Evolutionary conservation across 2,797 vertebrate species (phyloP).

Genomic region (Phoebastria nigripes): DNA sequence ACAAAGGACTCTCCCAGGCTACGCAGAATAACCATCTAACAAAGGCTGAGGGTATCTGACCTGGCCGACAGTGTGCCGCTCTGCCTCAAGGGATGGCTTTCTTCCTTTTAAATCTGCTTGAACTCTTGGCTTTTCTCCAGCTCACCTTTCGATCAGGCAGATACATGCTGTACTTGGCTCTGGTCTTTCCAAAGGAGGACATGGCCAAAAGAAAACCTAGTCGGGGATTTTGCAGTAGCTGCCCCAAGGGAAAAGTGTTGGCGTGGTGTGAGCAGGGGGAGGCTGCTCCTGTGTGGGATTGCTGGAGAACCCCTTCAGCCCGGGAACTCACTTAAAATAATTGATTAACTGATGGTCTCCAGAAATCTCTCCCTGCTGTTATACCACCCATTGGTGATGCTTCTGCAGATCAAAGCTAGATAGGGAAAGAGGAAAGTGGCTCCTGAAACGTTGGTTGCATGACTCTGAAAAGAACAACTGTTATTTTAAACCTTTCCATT

Average conservation of each 20-base stretch:
- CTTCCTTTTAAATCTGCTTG: not conserved
- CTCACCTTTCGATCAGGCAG: not conserved
- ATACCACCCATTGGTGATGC: accelerated
- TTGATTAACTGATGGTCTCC: not conserved
- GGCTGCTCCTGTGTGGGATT: not conserved
- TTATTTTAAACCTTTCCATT: conserved; percentile 2
- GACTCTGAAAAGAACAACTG: not conserved
- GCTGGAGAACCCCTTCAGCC: not conserved
- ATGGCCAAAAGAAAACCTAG: not conserved
- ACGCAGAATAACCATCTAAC: not conserved
- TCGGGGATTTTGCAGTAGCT: not conserved
- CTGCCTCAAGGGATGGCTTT: not conserved
- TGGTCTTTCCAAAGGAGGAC: not conserved
- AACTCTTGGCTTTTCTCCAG: not conserved
- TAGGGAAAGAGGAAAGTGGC: not conserved
- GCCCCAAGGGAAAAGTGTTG: not conserved
- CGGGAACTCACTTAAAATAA: not conserved
- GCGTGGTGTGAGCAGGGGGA: not conserved
- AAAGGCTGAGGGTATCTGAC: not conserved
- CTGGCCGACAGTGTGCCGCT: not conserved
- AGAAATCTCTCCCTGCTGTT: not conserved
- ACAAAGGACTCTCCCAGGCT: not conserved
- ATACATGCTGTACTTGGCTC: not conserved
- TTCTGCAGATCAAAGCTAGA: not conserved
- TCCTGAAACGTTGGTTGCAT: not conserved